Conservation (phyloP, 2,888 invertebrate species). For the Thumatha senex region DNA sequence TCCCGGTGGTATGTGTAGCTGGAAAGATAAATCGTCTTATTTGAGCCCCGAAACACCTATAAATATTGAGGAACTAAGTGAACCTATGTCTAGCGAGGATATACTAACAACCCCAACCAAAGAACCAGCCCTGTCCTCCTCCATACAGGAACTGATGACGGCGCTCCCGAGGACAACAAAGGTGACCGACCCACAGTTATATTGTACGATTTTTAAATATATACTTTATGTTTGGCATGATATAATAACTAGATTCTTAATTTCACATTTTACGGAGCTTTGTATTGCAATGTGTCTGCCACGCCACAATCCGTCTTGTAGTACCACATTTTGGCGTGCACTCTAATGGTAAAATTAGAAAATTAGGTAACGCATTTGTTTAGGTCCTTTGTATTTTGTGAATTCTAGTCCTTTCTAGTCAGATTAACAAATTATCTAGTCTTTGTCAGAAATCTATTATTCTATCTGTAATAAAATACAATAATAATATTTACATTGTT, state of each 20-base stretch:
- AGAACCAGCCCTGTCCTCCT: conserved; percentile 69
- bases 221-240: conserved; percentile 82
- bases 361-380: conserved; percentile 47
- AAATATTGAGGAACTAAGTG: conserved; percentile 45
- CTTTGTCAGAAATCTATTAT: conserved; percentile 52
- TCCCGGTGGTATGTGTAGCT: conserved; percentile 91
- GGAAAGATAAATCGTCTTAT: conserved; percentile 92
- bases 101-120: conserved; percentile 76
- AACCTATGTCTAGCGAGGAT: conserved; percentile 68
- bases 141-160: conserved; percentile 70
- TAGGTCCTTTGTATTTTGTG: conserved; percentile 56
- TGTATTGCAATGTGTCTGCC: conserved; percentile 70
- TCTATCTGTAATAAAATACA: conserved; percentile 65
- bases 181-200: conserved; percentile 80
- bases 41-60: conserved; percentile 83
- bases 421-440: conserved; percentile 50
- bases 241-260: conserved; percentile 76
- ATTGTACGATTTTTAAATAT: conserved; percentile 79
- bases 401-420: conserved; percentile 70
- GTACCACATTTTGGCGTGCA: conserved; percentile 70
- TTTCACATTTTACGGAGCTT: conserved; percentile 71
- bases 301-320: conserved; percentile 78
- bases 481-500: conserved; percentile 65
- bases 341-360: conserved; percentile 45
- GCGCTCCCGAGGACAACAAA: conserved; percentile 67